phyloP scores from a whole-genome alignment of 2,888 invertebrate genomes.

The Psylliodes chrysocephalus region DNA sequence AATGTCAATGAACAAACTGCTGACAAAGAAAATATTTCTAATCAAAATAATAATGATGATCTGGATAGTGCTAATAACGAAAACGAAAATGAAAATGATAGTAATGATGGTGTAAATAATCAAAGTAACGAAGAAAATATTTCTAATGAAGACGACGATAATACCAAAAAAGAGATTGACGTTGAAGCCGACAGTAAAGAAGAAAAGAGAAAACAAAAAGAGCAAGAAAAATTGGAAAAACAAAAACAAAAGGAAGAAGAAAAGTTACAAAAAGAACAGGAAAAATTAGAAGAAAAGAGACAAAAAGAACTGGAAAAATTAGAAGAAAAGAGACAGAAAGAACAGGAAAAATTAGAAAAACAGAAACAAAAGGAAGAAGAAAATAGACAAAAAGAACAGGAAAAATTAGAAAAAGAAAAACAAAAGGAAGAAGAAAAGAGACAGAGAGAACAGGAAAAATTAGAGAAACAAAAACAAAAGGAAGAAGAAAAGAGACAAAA shows the following conservation, averaged over 20 bases:
- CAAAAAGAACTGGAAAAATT: too few species aligned
- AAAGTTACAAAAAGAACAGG: neutral
- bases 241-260: conserved; percentile 5
- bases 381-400: neutral
- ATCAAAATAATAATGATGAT: too few species aligned
- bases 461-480: neutral
- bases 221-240: conserved; percentile 1
- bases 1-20: too few species aligned
- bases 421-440: neutral
- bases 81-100: neutral
- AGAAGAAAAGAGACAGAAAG: neutral
- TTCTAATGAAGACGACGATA: neutral
- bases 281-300: neutral
- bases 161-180: neutral
- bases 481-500: neutral
- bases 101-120: neutral
- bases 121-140: neutral
- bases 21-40: too few species aligned
- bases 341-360: neutral
- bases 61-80: neutral
- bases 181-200: neutral
- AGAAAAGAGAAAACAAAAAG: neutral
- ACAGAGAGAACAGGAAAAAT: neutral
- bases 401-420: neutral
- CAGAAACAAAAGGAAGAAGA: neutral